Percentiles rank a stretch among this genome's conserved stretches.
phyloP scores from a whole-genome alignment of 1,140 invertebrate species.

The Pogonomyrmex californicus region DNA sequence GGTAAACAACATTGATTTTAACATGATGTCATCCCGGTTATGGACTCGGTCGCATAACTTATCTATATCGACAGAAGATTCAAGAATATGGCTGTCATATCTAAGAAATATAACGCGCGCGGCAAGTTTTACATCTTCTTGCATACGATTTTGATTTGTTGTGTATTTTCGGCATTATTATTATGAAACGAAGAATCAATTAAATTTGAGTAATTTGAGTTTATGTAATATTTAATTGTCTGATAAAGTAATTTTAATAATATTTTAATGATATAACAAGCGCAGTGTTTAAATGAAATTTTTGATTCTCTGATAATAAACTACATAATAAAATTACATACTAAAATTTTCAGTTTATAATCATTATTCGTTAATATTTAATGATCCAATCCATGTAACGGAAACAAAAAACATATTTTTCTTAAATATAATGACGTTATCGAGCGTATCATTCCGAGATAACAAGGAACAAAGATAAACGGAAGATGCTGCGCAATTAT shows the following conservation, averaged over 20 bases:
- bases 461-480: slow-evolving; percentile 33
- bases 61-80: background rate
- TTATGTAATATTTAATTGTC: too few relatives aligned
- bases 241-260: background rate
- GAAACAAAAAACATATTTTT: background rate
- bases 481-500: slow-evolving; percentile 23
- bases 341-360: background rate
- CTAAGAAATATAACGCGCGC: slow-evolving; percentile 12
- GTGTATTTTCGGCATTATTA: background rate
- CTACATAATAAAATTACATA: background rate
- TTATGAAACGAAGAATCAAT: background rate
- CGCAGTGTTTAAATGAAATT: background rate
- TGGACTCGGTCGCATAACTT: slow-evolving; percentile 23
- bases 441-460: slow-evolving; percentile 16
- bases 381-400: background rate
- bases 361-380: background rate
- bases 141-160: background rate
- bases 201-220: background rate
- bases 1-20: slow-evolving; percentile 64
- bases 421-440: slow-evolving; percentile 3
- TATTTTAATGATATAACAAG: background rate
- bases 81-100: slow-evolving; percentile 31
- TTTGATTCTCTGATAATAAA: background rate
- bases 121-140: slow-evolving; percentile 15
- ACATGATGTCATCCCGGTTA: slow-evolving; percentile 33